Base-by-base conservation (phyloP, 2,797 vertebrate genomes). In the Tapera naevia region DNA sequence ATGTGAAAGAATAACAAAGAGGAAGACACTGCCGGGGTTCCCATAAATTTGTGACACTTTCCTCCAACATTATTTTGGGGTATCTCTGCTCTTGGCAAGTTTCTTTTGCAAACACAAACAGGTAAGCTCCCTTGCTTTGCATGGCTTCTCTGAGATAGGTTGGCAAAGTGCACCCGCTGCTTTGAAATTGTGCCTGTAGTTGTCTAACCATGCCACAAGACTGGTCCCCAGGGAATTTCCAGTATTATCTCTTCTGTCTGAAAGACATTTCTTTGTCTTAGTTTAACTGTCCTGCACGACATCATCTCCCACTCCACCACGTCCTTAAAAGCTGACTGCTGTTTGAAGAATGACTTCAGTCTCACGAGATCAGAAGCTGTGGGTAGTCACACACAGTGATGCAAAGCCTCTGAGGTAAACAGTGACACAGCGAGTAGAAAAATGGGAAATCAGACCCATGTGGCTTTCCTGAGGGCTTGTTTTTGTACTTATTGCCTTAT, bases 391-490 rank as follows among this genome's bases (percentile, higher is more conserved):
- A 82, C 80, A 84, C 82, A 92, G 66, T 71, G 76, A 92, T 56
- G 12, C 22, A 50, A 95, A 94, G 80, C 73, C 65, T 96, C 92
- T 94, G 96, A 97, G 97, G 72, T 54, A 96, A 94, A 95, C 0
- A 15, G 14, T 54, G 96, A 88, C 48, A 81, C 60, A 95, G 33
- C 1, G 7, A 90, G 66, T 45, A 84, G 73, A 30, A 50, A 79
- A 91, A 81, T 84, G 71, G 69, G 75, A 91, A 96, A 96, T 81
- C 54, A 91, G 75, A 75, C 56, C 70, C 94, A 84, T 89, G 70
- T 90, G 94, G 56, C 48, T 95, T 79, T 92, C 79, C 75, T 23
- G 32, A 81, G 73, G 81, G 72, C 24, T 70, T 28, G n/a, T 80
- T 72, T 61, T 60, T 80, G 66, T 70, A 41, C 90, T 93, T 93